phyloP scores from a whole-genome alignment of 2,888 invertebrate species.

The Perithous albicinctus region DNA sequence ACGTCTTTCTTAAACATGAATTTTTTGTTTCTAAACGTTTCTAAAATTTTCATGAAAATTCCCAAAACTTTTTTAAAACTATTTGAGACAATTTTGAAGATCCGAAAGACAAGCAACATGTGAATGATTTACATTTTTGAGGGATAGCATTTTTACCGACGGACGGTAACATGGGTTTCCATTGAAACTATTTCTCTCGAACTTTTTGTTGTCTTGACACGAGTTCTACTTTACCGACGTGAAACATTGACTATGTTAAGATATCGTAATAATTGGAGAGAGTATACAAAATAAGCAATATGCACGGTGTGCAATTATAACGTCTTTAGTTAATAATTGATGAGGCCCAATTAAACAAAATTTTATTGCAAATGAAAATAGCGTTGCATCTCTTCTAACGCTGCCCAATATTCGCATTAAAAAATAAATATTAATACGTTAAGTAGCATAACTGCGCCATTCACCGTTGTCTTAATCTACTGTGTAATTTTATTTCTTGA shows the following conservation, averaged over 20 bases:
- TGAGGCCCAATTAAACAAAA: not conserved
- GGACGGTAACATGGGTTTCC: too few species aligned
- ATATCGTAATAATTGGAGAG: constrained; percentile 1
- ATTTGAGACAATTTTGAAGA: too few species aligned
- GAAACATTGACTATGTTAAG: constrained; percentile 7
- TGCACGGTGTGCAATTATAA: not conserved
- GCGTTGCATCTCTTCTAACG: constrained; percentile 43
- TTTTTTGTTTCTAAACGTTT: too few species aligned
- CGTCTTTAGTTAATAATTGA: constrained; percentile 4
- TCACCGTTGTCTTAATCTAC: not conserved
- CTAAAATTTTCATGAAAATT: too few species aligned
- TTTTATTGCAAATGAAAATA: constrained; percentile 21
- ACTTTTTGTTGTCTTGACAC: not conserved
- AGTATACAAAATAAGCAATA: not conserved
- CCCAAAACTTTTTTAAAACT: too few species aligned
- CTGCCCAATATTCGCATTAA: constrained; percentile 42
- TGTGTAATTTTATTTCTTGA: not conserved
- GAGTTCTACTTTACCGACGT: not conserved
- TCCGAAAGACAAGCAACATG: too few species aligned
- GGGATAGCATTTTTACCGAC: too few species aligned
- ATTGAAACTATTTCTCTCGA: too few species aligned
- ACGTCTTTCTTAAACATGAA: too few species aligned
- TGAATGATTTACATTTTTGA: too few species aligned
- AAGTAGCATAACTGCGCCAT: constrained; percentile 2
- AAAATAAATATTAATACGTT: constrained; percentile 18